Evolutionary conservation across 2,797 vertebrate species (phyloP).

Genomic region (Rhynchotus rufescens): DNA sequence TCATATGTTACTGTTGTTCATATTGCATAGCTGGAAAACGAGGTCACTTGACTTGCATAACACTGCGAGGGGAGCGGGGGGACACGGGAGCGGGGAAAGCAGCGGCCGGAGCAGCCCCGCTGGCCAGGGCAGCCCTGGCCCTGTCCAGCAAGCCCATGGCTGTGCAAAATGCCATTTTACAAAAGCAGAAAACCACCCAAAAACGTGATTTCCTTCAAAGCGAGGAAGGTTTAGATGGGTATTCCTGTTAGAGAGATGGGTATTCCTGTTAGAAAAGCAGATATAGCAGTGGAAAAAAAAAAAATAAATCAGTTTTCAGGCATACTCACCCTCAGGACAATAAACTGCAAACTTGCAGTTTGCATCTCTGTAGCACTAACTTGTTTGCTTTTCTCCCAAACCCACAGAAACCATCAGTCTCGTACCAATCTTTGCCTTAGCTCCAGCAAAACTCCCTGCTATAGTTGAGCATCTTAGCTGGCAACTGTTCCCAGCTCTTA

Average conservation of each 20-base stretch:
- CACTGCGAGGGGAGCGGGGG: slow-evolving; percentile 70
- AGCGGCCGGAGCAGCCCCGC: slow-evolving; percentile 27
- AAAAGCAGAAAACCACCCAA: not conserved
- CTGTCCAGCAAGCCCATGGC: slow-evolving; percentile 14
- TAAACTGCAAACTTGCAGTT: not conserved
- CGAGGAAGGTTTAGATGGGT: not conserved
- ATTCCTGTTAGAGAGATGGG: not conserved
- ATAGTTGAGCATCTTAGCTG: not conserved
- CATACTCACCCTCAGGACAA: not conserved
- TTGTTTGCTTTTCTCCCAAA: not conserved
- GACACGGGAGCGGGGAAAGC: slow-evolving; percentile 45
- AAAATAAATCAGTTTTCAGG: not conserved
- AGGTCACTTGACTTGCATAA: slow-evolving; percentile 83
- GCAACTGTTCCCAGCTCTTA: not conserved
- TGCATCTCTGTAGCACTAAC: not conserved
- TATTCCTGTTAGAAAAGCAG: not conserved
- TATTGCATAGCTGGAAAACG: slow-evolving; percentile 85
- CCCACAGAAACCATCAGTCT: not conserved
- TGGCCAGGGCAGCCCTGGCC: not conserved
- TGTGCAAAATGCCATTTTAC: slow-evolving; percentile 34
- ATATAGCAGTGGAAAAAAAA: not conserved
- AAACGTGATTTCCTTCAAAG: fast-evolving
- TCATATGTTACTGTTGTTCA: slow-evolving; percentile 60
- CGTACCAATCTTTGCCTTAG: not conserved
- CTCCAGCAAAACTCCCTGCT: not conserved